Percentiles rank a stretch among this genome's conserved stretches.
phyloP scores from a whole-genome alignment of 2,888 invertebrate genomes.

The Clunio marinus region DNA sequence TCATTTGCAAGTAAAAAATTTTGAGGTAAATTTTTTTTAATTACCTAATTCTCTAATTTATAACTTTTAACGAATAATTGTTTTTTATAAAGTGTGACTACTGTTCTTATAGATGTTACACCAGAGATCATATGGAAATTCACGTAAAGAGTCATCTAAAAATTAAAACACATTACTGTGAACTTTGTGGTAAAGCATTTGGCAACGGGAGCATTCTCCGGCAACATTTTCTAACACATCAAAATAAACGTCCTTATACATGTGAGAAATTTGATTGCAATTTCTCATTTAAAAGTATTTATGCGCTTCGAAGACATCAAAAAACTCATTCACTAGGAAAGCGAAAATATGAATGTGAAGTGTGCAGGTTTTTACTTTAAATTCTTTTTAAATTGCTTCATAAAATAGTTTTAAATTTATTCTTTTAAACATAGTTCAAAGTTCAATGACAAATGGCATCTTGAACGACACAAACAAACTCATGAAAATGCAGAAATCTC shows the following conservation, averaged over 20 bases:
- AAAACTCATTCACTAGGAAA: constrained; percentile 1
- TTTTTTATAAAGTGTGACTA: background rate
- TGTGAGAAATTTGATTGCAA: background rate
- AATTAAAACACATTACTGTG: constrained; percentile 1
- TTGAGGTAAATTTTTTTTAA: background rate
- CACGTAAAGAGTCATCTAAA: background rate
- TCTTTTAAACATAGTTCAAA: background rate
- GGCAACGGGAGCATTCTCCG: background rate
- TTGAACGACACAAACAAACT: background rate
- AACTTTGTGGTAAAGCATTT: background rate
- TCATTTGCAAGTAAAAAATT: background rate
- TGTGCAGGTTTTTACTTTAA: background rate
- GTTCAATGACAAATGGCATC: background rate
- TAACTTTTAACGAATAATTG: background rate
- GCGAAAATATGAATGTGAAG: background rate
- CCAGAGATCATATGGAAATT: background rate
- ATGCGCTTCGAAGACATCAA: background rate
- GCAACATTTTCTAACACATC: constrained; percentile 12
- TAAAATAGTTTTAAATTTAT: background rate
- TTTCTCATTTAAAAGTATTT: background rate
- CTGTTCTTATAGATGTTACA: background rate
- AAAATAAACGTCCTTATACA: background rate
- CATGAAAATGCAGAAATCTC: background rate
- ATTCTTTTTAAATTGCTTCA: background rate
- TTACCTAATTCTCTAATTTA: background rate